phyloP scores from a whole-genome alignment of 2,113 vertebrate genomes.

The Nothobranchius kuhntae region DNA sequence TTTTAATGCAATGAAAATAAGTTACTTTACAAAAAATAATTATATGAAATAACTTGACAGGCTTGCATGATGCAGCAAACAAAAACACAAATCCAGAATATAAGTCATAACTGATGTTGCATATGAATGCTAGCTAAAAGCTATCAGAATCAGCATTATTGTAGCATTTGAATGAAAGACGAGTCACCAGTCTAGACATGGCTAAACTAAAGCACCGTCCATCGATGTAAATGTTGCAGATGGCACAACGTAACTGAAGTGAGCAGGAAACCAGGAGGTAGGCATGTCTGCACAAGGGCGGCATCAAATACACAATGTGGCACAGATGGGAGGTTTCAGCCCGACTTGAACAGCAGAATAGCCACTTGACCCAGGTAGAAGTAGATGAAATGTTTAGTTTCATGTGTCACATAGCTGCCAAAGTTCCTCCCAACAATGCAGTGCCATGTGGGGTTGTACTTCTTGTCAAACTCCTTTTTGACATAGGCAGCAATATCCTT shows the following conservation, averaged over 20 bases:
- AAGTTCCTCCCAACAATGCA: conserved; percentile 99
- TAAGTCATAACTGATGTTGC: conserved; percentile 16
- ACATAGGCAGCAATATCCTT: conserved; percentile 98
- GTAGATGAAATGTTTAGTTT: conserved; percentile 99
- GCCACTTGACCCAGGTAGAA: conserved; percentile 99
- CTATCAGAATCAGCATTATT: conserved; percentile 53
- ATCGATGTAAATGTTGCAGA: conserved; percentile 14
- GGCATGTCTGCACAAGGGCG: conserved; percentile 45
- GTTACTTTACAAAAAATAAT: conserved; percentile 86
- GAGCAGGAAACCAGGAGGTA: conserved; percentile 41
- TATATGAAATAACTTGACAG: conserved; percentile 92
- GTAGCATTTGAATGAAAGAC: conserved; percentile 59
- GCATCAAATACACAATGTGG: conserved; percentile 34
- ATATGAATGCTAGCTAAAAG: conserved; percentile 1
- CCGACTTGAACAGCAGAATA: conserved; percentile 98
- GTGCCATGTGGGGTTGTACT: conserved; percentile 99
- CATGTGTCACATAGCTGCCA: conserved; percentile 98
- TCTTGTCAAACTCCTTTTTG: conserved; percentile 99
- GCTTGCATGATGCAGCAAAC: conserved; percentile 87
- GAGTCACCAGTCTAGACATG: conserved; percentile 77
- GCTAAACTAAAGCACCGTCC: conserved; percentile 60
- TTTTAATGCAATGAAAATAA: conserved; percentile 84
- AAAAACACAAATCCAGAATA: conserved; percentile 57
- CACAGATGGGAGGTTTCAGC: conserved; percentile 73
- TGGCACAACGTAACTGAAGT: conserved; percentile 26